Evolutionary conservation across 2,113 vertebrate genomes (phyloP), one percentile per base, ranked within the genome.

Genomic region (Pachycephala philippinensis): DNA sequence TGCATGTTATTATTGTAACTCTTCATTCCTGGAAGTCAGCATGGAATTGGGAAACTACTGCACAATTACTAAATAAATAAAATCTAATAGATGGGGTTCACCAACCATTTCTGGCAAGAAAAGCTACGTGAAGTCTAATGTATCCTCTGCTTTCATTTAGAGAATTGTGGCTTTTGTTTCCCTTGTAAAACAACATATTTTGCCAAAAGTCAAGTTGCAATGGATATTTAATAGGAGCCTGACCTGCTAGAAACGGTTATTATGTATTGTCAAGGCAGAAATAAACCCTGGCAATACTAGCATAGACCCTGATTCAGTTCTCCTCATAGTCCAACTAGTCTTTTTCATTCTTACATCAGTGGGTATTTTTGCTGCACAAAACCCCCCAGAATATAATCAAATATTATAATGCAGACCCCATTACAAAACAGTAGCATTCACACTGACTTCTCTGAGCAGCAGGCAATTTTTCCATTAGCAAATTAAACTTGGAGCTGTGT

Each of bases 391-490:
- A 90, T 61, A 92, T 59, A 94, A 80, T 90, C 86, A 92, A 86
- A 93, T 92, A 92, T 97, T 92, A 78, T 97, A 97, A 97, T 96
- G 56, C 12, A 3, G 78, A 81, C 75, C 49, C 60, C 77, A 95
- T 91, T 82, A 90, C 68, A 93, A 90, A 90, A 84, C 71, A 84
- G 86, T 59, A 95, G 78, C 71, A 95, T 94, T 97, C 96, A 95
- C 77, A 92, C 76, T 85, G 91, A 60, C 89, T 97, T 96, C 77
- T 95, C 64, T 91, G 57, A 96, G 77, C 45, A 94, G 84, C 84
- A 96, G 96, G 96, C 91, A 91, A 96, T 94, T 94, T 94, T 94
- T 94, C 90, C 84, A 87, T 90, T 94, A 95, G 70, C 42, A 76
- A 97, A 87, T 91, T 95, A 93, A 87, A 87, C 76, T 78, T 84